phyloP scores from a whole-genome alignment of 2,113 vertebrate genomes.

The Muntiacus muntjak region DNA sequence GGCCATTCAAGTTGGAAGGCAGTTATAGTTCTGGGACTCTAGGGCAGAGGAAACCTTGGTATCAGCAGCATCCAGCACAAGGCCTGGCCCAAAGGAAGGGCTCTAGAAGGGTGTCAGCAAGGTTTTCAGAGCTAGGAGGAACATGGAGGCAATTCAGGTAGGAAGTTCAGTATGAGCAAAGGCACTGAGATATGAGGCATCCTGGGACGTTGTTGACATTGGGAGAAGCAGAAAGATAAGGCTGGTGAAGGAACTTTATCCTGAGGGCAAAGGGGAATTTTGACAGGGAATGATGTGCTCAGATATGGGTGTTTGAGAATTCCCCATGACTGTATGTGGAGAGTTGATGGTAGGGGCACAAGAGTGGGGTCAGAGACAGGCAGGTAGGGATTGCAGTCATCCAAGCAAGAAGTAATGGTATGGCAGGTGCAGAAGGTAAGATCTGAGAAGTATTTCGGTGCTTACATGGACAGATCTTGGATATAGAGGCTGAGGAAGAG shows the following conservation, averaged over 20 bases:
- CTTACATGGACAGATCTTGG: neutral
- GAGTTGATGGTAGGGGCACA: neutral
- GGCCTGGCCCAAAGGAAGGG: neutral
- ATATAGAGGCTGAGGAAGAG: neutral
- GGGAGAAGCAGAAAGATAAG: neutral
- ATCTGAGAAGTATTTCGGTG: neutral
- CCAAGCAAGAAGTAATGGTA: neutral
- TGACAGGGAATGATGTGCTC: neutral
- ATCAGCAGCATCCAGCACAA: neutral
- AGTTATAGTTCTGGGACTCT: neutral
- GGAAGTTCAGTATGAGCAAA: slow-evolving; percentile 7
- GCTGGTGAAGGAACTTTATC: neutral
- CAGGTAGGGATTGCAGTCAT: neutral
- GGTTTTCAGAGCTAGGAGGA: neutral
- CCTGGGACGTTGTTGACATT: neutral
- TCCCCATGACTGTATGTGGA: neutral
- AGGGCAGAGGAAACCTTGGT: neutral
- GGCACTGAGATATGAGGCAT: neutral
- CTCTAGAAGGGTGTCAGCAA: neutral
- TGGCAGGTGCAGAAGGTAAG: neutral
- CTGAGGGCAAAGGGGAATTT: neutral
- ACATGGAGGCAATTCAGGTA: neutral
- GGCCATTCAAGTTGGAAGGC: slow-evolving; percentile 5
- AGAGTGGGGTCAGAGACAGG: neutral
- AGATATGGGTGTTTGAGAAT: neutral